A percentile compares a stretch with the other conserved stretches of the same genome.
phyloP scores from a whole-genome alignment of 2,888 invertebrate species.

The Geotrupes spiniger region DNA sequence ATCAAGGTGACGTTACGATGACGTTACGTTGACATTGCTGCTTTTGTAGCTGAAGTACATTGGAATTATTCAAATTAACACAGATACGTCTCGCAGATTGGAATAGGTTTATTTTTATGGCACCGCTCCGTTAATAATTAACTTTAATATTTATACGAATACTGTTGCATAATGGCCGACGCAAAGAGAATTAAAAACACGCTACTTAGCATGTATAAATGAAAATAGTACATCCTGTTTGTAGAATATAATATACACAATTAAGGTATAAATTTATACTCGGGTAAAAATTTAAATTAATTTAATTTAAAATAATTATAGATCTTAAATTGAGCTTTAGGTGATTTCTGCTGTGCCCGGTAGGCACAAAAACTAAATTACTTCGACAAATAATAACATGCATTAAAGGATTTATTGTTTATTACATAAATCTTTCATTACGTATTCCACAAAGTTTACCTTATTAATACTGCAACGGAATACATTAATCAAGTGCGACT shows the following conservation, averaged over 20 bases:
- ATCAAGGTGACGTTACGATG: background rate
- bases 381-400: no score
- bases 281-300: constrained; percentile 9
- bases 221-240: constrained; percentile 18
- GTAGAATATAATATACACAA: constrained; percentile 15
- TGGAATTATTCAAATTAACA: background rate
- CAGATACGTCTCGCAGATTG: background rate
- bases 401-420: no score
- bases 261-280: constrained; percentile 8
- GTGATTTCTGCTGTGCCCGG: no score
- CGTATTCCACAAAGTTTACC: no score
- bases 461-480: no score
- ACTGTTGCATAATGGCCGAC: constrained; percentile 5
- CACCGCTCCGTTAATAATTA: constrained; percentile 11
- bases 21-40: background rate
- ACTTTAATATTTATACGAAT: constrained; percentile 9
- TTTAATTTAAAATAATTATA: constrained; percentile 18
- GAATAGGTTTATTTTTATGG: constrained; percentile 9
- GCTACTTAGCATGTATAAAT: constrained; percentile 13
- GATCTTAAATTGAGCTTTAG: constrained; percentile 7
- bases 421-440: no score
- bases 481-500: no score
- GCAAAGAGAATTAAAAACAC: background rate
- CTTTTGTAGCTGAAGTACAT: no score
- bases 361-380: no score